These are phyloP conservation scores for Diloba caeruleocephala DNA, from an alignment of 2,888 invertebrate genomes.

Conservation along the genomic window DNA sequence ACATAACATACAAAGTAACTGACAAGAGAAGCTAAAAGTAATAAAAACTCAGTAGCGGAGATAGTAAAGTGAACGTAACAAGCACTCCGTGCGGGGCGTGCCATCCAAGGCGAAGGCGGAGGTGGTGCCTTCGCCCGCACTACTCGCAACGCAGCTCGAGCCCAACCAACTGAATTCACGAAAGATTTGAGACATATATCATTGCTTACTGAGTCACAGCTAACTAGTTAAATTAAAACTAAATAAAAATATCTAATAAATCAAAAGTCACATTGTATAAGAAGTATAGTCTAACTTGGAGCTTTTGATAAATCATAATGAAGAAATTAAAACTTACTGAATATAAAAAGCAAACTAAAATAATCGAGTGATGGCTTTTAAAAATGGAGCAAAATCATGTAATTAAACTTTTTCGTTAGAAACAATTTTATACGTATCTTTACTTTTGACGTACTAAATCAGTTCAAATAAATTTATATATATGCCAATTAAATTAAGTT, in stretches of 20 bases:
- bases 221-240: constrained; percentile 73
- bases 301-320: constrained; percentile 41
- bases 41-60: constrained; percentile 75
- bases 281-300: constrained; percentile 44
- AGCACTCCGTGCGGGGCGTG: constrained; percentile 38
- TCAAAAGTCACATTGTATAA: constrained; percentile 60
- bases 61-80: constrained; percentile 56
- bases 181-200: constrained; percentile 69
- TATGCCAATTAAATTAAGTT: constrained; percentile 28
- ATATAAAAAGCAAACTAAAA: constrained; percentile 36
- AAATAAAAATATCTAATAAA: constrained; percentile 75
- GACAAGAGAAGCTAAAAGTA: constrained; percentile 77
- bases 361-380: constrained; percentile 27
- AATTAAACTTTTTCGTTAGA: constrained; percentile 38
- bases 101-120: constrained; percentile 3
- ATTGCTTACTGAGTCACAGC: constrained; percentile 73
- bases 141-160: constrained; percentile 32
- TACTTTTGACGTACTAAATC: constrained; percentile 3
- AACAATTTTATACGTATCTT: constrained; percentile 6
- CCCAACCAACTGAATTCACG: constrained; percentile 52
- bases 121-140: constrained; percentile 30
- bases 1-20: constrained; percentile 84
- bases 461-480: constrained; percentile 9
- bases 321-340: constrained; percentile 49
- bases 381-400: constrained; percentile 35